phyloP scores from a whole-genome alignment of 92 coral and sea anemone species.

The Epizoanthus fatuus region DNA sequence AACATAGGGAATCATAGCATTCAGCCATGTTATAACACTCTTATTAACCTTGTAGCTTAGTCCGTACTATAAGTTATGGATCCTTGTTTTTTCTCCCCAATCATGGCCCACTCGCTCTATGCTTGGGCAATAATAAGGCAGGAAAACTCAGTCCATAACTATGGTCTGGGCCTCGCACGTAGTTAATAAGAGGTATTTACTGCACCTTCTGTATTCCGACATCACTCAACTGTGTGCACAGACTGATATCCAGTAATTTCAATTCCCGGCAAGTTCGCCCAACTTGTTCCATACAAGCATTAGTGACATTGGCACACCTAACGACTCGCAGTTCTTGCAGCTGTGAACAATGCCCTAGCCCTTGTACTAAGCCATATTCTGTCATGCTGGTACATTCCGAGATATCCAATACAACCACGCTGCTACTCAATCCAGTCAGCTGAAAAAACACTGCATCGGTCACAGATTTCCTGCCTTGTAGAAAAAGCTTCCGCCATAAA shows the following conservation, averaged over 20 bases:
- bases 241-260: slow-evolving; percentile 77
- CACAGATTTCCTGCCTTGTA: slow-evolving; percentile 65
- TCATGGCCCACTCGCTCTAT: no score
- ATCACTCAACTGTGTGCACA: slow-evolving; percentile 82
- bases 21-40: no score
- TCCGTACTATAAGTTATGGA: no score
- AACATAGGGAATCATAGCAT: no score
- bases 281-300: slow-evolving; percentile 67
- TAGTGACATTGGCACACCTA: slow-evolving; percentile 72
- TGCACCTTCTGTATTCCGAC: slow-evolving; percentile 84
- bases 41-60: no score
- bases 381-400: slow-evolving; percentile 74
- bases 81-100: no score
- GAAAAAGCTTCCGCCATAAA: slow-evolving; percentile 78
- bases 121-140: no score
- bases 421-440: slow-evolving; percentile 66
- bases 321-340: slow-evolving; percentile 67
- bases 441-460: slow-evolving; percentile 75
- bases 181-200: not conserved
- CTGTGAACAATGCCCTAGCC: slow-evolving; percentile 65
- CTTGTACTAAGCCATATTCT: slow-evolving; percentile 71
- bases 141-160: no score
- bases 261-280: slow-evolving; percentile 77
- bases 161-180: no score
- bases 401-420: slow-evolving; percentile 65